These are phyloP conservation scores for Chelidonichthys spinosus DNA, from an alignment of 2,797 vertebrate genomes.

Conservation along the genomic window DNA sequence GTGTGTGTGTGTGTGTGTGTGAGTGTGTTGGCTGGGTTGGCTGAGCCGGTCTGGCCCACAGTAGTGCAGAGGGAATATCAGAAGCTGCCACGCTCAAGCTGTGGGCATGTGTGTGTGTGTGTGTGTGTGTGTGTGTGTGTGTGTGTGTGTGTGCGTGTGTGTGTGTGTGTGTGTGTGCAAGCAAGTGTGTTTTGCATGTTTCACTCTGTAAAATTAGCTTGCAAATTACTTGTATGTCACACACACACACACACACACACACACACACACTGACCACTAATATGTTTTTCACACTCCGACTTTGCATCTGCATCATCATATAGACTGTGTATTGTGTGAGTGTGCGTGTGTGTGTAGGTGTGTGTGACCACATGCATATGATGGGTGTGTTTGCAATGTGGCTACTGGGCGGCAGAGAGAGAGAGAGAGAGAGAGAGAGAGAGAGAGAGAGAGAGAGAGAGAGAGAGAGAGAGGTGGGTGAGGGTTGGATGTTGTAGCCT, in stretches of 20 bases:
- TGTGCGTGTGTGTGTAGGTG: slow-evolving; percentile 2
- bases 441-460: slow-evolving; percentile 9
- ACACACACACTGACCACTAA: neutral
- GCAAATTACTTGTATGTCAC: slow-evolving; percentile 1
- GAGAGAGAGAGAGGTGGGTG: slow-evolving; percentile 27
- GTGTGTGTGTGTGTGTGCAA: neutral
- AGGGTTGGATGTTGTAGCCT: slow-evolving; percentile 62
- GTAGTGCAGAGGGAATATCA: slow-evolving; percentile 29
- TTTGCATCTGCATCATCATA: slow-evolving; percentile 12
- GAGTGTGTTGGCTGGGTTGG: slow-evolving; percentile 8
- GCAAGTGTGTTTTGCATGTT: slow-evolving; percentile 17
- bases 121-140: slow-evolving; percentile 12
- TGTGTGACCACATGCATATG: neutral
- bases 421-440: slow-evolving; percentile 11
- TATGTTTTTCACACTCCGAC: neutral
- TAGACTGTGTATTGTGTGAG: neutral
- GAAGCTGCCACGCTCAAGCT: slow-evolving; percentile 21
- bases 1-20: neutral
- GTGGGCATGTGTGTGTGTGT: neutral
- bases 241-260: neutral
- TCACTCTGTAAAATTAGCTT: slow-evolving; percentile 6
- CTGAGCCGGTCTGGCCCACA: slow-evolving; percentile 32
- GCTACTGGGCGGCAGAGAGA: slow-evolving; percentile 18
- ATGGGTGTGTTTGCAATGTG: slow-evolving; percentile 6
- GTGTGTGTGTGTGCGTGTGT: slow-evolving; percentile 10